Conservation (phyloP, 1,140 invertebrate species). For the Zaprionus ghesquierei region DNA sequence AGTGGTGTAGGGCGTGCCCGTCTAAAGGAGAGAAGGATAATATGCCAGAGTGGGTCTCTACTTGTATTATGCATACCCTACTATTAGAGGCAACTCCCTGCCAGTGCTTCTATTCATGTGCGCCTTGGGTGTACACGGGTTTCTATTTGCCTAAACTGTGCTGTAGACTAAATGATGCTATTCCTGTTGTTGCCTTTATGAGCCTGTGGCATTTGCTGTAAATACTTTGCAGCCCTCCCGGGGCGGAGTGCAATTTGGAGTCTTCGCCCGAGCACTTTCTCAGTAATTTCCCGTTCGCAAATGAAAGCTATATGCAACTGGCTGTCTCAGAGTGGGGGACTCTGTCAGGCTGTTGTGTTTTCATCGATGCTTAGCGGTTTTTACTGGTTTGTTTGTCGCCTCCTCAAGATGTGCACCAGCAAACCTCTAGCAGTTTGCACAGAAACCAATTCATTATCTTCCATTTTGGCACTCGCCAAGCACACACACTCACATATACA, state of each 20-base stretch:
- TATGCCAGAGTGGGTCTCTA: too few species aligned
- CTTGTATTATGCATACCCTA: too few species aligned
- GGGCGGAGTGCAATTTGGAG: background rate
- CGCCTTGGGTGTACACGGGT: background rate
- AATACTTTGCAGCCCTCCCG: conserved; percentile 29
- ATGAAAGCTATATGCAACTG: conserved; percentile 12
- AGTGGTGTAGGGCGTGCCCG: background rate
- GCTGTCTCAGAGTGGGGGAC: background rate
- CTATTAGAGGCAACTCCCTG: background rate
- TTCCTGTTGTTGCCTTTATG: conserved; percentile 36
- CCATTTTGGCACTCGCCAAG: conserved; percentile 51
- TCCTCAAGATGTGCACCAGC: conserved; percentile 40
- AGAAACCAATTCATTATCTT: conserved; percentile 78
- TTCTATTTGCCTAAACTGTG: background rate
- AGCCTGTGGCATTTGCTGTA: conserved; percentile 42
- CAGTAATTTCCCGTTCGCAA: conserved; percentile 37
- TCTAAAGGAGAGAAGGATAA: too few species aligned
- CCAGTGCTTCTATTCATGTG: background rate
- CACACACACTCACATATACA: conserved; percentile 30
- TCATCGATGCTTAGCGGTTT: conserved; percentile 38
- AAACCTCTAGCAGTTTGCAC: conserved; percentile 32
- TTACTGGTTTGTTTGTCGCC: conserved; percentile 19
- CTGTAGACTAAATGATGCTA: background rate
- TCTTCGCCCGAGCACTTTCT: conserved; percentile 29
- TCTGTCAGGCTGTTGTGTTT: conserved; percentile 10